A percentile compares a stretch with the other conserved stretches of the same genome.
Evolutionary conservation across 2,888 invertebrate genomes (phyloP).

Genomic region (Drosophila mercatorum): DNA sequence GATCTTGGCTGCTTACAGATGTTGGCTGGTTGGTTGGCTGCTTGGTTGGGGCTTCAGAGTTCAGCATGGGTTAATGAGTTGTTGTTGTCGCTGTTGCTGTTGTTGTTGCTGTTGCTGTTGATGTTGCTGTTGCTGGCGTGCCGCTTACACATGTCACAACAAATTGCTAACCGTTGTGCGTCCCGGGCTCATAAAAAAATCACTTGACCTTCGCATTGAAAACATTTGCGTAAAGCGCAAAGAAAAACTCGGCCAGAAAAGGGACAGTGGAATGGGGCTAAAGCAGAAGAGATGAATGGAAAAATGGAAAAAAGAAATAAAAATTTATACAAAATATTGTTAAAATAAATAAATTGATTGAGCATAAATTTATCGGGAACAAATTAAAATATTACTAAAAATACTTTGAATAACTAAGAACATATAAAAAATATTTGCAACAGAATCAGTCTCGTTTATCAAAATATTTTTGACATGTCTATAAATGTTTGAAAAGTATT

Average conservation of each 20-base stretch:
- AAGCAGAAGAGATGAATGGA: background rate
- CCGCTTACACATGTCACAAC: slow-evolving; percentile 77
- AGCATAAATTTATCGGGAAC: too few species aligned
- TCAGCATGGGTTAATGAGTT: slow-evolving; percentile 80
- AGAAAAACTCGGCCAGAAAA: slow-evolving; percentile 53
- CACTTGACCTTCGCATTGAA: slow-evolving; percentile 73
- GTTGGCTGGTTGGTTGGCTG: slow-evolving; percentile 36
- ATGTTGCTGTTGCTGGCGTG: slow-evolving; percentile 48
- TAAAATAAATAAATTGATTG: background rate
- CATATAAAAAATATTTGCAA: too few species aligned
- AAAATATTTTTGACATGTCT: too few species aligned
- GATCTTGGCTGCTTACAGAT: slow-evolving; percentile 40
- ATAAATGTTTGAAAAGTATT: too few species aligned
- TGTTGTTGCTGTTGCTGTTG: slow-evolving; percentile 13
- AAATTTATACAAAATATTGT: background rate
- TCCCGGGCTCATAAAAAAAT: slow-evolving; percentile 64
- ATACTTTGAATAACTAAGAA: too few species aligned
- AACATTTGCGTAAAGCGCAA: slow-evolving; percentile 54
- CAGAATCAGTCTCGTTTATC: too few species aligned
- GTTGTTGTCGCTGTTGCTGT: slow-evolving; percentile 53
- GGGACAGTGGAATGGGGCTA: slow-evolving; percentile 24
- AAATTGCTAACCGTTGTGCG: slow-evolving; percentile 75
- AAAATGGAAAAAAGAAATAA: background rate
- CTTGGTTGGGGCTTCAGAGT: slow-evolving; percentile 52
- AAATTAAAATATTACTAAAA: too few species aligned